Evolutionary conservation across 2,888 invertebrate species (phyloP).

Genomic region (Dicyrtoma fusca): DNA sequence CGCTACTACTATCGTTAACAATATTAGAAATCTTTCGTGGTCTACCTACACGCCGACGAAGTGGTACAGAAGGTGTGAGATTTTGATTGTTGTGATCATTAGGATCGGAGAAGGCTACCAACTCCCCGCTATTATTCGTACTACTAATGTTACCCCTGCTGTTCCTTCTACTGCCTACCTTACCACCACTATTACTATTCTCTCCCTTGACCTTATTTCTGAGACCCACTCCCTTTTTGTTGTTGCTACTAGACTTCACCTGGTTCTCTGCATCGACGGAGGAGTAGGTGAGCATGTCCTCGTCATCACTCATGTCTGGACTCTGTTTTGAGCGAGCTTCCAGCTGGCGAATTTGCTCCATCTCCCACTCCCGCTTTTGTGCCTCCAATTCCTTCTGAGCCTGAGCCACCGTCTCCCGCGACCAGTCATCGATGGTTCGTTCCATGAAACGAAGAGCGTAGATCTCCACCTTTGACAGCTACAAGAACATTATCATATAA

Average conservation of each 20-base stretch:
- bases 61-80: background rate
- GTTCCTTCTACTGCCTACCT: slow-evolving; percentile 38
- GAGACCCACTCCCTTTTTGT: background rate
- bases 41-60: slow-evolving; percentile 20
- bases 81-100: too few relatives aligned
- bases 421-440: slow-evolving; percentile 75
- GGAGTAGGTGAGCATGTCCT: slow-evolving; percentile 73
- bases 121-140: too few relatives aligned
- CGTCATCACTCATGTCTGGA: slow-evolving; percentile 64
- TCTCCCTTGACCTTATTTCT: slow-evolving; percentile 14
- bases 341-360: slow-evolving; percentile 66
- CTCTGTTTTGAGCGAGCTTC: slow-evolving; percentile 68
- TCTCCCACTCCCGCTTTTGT: slow-evolving; percentile 85
- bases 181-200: slow-evolving; percentile 44
- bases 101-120: background rate
- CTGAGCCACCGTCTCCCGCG: slow-evolving; percentile 80
- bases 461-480: slow-evolving; percentile 91
- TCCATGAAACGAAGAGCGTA: slow-evolving; percentile 95
- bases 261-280: slow-evolving; percentile 79
- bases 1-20: background rate
- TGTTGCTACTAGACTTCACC: slow-evolving; percentile 66
- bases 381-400: slow-evolving; percentile 87
- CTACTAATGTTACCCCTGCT: slow-evolving; percentile 40
- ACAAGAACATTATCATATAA: too few relatives aligned
- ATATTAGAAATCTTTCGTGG: slow-evolving; percentile 11